These are phyloP conservation scores for Rhynchotus rufescens DNA, from an alignment of 2,797 vertebrate genomes.

Conservation along the genomic window DNA sequence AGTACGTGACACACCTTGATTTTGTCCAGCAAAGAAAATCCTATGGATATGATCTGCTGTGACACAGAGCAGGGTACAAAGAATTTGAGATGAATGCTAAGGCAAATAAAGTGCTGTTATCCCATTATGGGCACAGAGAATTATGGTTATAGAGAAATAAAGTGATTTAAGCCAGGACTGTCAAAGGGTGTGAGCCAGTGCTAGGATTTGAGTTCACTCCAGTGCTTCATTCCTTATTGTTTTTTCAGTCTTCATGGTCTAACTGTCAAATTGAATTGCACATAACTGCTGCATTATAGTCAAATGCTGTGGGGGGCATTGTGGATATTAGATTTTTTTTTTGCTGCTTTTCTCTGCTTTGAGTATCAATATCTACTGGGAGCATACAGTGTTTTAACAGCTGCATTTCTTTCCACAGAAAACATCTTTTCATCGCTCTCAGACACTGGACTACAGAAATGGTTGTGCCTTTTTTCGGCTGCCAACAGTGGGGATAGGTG, in stretches of 20 bases:
- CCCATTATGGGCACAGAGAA: not conserved
- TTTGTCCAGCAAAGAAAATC: not conserved
- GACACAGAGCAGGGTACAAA: not conserved
- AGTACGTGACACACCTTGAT: not conserved
- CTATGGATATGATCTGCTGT: not conserved
- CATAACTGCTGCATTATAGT: not conserved
- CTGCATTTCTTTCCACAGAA: slow-evolving; percentile 75
- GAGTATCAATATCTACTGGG: not conserved
- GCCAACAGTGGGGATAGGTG: slow-evolving; percentile 84
- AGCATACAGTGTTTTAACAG: not conserved
- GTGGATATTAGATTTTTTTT: not conserved
- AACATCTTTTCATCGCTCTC: slow-evolving; percentile 85
- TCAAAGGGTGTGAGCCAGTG: not conserved
- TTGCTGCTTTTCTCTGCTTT: not conserved
- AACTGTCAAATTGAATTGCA: not conserved
- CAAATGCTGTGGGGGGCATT: not conserved
- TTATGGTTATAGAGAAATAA: not conserved
- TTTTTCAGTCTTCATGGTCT: not conserved
- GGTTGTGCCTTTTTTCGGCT: slow-evolving; percentile 82
- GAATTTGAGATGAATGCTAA: not conserved
- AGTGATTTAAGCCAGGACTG: not conserved
- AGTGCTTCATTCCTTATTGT: rapidly evolving
- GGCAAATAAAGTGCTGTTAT: not conserved
- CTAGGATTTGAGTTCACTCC: not conserved
- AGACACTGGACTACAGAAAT: slow-evolving; percentile 88